phyloP scores from a whole-genome alignment of 2,113 vertebrate species.

The Platysternon megacephalum region DNA sequence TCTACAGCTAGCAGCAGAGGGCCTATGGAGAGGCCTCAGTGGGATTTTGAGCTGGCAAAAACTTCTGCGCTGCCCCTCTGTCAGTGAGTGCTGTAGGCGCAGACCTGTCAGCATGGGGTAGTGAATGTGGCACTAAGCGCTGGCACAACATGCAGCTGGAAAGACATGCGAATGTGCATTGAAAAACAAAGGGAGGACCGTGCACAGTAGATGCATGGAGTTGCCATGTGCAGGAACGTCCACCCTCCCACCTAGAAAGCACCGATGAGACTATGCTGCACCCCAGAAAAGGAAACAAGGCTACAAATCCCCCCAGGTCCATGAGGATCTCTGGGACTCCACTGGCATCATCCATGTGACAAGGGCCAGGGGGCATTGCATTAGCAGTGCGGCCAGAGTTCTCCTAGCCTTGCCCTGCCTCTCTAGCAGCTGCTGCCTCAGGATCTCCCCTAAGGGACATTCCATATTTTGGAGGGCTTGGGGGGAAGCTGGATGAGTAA shows the following conservation, averaged over 20 bases:
- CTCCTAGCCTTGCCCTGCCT: background rate
- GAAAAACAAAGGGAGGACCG: background rate
- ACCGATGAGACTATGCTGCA: background rate
- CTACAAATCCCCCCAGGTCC: background rate
- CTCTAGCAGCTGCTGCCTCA: accelerated
- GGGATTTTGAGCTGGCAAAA: background rate
- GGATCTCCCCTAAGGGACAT: background rate
- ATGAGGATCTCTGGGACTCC: background rate
- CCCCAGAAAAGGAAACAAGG: background rate
- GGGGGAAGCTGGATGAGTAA: background rate
- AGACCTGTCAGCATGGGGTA: background rate
- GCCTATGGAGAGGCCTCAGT: background rate
- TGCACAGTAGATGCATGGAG: background rate
- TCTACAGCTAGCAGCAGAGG: background rate
- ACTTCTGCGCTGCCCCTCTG: background rate
- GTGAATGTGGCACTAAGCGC: background rate
- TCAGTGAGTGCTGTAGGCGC: too few species aligned
- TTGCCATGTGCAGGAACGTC: background rate
- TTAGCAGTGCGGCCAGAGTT: background rate
- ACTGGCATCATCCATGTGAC: background rate
- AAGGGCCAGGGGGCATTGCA: background rate
- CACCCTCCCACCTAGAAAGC: background rate
- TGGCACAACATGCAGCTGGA: background rate
- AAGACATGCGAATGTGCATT: background rate
- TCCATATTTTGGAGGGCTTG: background rate